Evolutionary conservation across 2,113 vertebrate genomes (phyloP).

Genomic region (Eurypyga helias): DNA sequence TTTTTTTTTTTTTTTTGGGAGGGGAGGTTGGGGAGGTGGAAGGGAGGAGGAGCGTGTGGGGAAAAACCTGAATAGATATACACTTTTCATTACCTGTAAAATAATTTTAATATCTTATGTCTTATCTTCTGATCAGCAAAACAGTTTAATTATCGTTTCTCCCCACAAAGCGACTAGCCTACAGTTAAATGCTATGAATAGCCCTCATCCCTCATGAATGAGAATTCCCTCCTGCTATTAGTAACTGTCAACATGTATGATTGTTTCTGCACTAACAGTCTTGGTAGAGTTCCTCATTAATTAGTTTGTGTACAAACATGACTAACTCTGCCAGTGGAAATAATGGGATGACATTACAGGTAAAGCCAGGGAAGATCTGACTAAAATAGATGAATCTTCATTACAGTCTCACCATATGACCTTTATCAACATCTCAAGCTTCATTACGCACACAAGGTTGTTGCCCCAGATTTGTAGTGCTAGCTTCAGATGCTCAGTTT

Average conservation of each 20-base stretch:
- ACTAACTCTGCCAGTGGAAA: constrained; percentile 48
- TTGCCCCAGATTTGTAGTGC: background rate
- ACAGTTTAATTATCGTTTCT: constrained; percentile 5
- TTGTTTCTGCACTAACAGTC: constrained; percentile 51
- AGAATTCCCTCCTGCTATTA: constrained; percentile 68
- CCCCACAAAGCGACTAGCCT: background rate
- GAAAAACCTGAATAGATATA: background rate
- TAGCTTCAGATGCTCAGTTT: background rate
- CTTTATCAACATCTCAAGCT: constrained; percentile 56
- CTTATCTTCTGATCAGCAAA: background rate
- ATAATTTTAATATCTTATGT: background rate
- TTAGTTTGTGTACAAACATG: constrained; percentile 68
- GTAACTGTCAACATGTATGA: constrained; percentile 62
- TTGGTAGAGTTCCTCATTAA: constrained; percentile 62
- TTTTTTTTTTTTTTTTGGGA: too few relatives aligned
- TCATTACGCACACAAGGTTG: constrained; percentile 45
- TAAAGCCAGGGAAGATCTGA: constrained; percentile 24
- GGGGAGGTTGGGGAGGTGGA: rapidly evolving
- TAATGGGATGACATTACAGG: constrained; percentile 45
- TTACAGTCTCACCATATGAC: constrained; percentile 27
- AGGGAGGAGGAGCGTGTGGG: too few relatives aligned
- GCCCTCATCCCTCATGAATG: constrained; percentile 33
- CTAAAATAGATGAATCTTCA: constrained; percentile 48
- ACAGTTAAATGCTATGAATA: constrained; percentile 36
- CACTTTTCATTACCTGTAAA: background rate